A percentile compares a stretch with the other conserved stretches of the same genome.
Evolutionary conservation across 92 coral and sea anemone species (phyloP).

Genomic region (Phymanthus crucifer): DNA sequence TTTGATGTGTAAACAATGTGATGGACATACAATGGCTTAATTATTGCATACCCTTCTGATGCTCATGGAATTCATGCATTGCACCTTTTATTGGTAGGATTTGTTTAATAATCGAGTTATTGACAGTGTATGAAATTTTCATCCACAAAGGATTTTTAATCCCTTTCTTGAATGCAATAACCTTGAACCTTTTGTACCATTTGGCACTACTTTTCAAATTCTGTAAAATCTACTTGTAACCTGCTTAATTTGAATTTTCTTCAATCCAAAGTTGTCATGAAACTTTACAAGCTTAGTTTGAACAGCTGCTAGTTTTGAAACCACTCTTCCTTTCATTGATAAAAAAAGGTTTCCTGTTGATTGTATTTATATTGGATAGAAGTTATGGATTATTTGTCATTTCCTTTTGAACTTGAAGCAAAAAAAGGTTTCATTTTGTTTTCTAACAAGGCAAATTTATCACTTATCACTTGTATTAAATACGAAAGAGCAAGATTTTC

Average conservation of each 20-base stretch:
- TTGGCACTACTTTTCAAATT: background rate
- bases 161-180: background rate
- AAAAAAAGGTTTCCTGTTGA: background rate
- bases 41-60: background rate
- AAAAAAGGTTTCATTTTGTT: background rate
- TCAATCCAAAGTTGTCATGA: background rate
- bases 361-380: background rate
- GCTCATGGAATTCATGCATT: constrained; percentile 1
- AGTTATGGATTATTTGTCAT: background rate
- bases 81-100: background rate
- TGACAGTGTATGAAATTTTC: background rate
- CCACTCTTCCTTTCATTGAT: constrained; percentile 1
- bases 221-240: background rate
- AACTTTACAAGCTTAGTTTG: background rate
- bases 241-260: constrained; percentile 8
- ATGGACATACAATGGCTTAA: background rate
- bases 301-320: constrained; percentile 1
- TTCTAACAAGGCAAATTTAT: background rate
- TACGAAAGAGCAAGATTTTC: background rate
- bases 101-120: background rate
- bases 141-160: background rate
- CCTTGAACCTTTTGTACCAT: background rate
- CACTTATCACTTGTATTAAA: background rate
- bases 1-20: constrained; percentile 17
- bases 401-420: background rate